These are phyloP conservation scores for Hestina assimilis DNA, from an alignment of 1,140 invertebrate species.

Conservation along the genomic window DNA sequence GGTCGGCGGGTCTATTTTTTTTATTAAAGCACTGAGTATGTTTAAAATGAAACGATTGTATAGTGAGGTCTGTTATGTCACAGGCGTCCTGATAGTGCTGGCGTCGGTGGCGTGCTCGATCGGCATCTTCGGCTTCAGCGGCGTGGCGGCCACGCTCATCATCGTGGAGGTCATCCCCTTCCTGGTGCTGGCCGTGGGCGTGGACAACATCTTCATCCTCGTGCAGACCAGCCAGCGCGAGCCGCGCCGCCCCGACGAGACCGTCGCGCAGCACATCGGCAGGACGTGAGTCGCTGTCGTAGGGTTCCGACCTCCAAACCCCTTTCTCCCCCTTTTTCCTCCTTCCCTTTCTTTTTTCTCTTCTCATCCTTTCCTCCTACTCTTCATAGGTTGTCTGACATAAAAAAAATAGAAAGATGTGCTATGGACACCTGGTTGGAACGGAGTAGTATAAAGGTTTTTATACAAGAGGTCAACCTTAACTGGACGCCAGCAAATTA, in stretches of 20 bases:
- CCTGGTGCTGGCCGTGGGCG: constrained; percentile 97
- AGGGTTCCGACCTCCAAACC: background rate
- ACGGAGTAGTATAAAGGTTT: too few relatives aligned
- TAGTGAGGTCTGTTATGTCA: background rate
- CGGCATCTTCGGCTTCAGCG: constrained; percentile 94
- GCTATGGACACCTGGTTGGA: too few relatives aligned
- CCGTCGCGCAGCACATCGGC: constrained; percentile 91
- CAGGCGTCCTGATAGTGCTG: constrained; percentile 94
- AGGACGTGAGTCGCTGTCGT: constrained; percentile 79
- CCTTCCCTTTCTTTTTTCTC: too few relatives aligned
- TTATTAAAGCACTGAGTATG: too few relatives aligned
- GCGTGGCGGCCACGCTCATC: constrained; percentile 95
- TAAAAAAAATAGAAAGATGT: too few relatives aligned
- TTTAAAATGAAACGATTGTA: background rate
- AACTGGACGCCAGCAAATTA: too few relatives aligned
- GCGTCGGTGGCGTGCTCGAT: constrained; percentile 94
- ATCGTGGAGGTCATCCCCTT: constrained; percentile 99
- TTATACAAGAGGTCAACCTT: too few relatives aligned
- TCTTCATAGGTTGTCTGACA: too few relatives aligned
- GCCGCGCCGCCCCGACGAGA: constrained; percentile 84
- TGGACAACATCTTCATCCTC: constrained; percentile 99
- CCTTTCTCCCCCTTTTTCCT: too few relatives aligned
- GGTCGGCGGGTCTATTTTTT: too few relatives aligned
- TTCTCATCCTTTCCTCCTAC: too few relatives aligned
- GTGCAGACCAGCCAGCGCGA: constrained; percentile 93